Percentiles rank a stretch among this genome's conserved stretches.
Conservation (phyloP, 2,888 invertebrate species). For the Pachliopta kotzebuea region DNA sequence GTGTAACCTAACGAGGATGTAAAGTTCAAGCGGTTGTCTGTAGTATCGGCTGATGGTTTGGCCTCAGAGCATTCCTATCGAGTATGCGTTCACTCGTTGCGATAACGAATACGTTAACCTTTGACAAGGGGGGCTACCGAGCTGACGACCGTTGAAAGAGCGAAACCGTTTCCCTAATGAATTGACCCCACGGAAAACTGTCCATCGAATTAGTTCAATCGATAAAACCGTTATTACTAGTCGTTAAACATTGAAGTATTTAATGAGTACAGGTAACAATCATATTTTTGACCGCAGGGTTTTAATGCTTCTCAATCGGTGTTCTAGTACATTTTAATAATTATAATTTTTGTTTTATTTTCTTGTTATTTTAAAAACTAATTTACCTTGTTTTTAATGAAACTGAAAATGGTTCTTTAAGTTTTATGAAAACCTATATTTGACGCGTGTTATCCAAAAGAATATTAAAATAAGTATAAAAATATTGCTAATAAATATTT, state of each 20-base stretch:
- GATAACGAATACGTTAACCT: conserved; percentile 67
- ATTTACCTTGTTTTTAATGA: too few relatives aligned
- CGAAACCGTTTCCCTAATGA: conserved; percentile 54
- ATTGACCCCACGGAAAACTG: conserved; percentile 37
- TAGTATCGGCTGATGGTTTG: conserved; percentile 28
- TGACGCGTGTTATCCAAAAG: too few relatives aligned
- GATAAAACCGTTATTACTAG: neutral
- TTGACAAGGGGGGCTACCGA: conserved; percentile 45
- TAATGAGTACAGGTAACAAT: neutral
- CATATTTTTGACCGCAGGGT: too few relatives aligned
- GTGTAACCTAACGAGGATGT: conserved; percentile 1
- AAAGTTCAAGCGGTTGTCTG: conserved; percentile 20
- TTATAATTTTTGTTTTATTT: too few relatives aligned
- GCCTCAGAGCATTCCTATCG: conserved; percentile 41
- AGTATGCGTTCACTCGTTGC: conserved; percentile 28
- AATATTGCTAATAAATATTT: too few relatives aligned
- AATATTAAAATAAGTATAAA: too few relatives aligned
- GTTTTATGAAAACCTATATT: too few relatives aligned
- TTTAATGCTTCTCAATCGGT: too few relatives aligned
- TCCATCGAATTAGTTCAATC: neutral
- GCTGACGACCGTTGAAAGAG: conserved; percentile 49
- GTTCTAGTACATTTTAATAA: too few relatives aligned
- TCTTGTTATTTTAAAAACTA: too few relatives aligned
- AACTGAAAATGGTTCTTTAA: too few relatives aligned
- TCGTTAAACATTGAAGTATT: neutral